Conservation (phyloP, 2,113 vertebrate species). For the Vombatus ursinus region DNA sequence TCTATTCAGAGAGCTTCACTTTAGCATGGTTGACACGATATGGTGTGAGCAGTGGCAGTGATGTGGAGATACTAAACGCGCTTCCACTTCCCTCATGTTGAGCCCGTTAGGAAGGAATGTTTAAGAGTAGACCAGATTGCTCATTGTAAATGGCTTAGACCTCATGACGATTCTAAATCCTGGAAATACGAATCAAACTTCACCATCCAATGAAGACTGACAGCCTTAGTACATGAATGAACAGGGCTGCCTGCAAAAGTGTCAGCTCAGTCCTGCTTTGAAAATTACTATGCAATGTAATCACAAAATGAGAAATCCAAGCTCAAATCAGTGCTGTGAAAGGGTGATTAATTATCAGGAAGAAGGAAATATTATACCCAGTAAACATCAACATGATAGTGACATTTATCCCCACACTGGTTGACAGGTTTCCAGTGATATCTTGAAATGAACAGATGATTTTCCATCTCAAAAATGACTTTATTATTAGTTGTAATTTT, state of each 20-base stretch:
- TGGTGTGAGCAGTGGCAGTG: not conserved
- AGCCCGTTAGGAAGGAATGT: not conserved
- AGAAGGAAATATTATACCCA: not conserved
- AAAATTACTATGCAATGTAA: constrained; percentile 50
- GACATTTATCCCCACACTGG: not conserved
- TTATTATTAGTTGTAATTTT: constrained; percentile 6
- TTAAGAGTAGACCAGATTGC: not conserved
- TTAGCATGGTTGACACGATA: not conserved
- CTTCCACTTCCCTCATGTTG: not conserved
- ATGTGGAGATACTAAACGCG: not conserved
- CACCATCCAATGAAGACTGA: not conserved
- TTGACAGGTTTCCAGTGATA: not conserved
- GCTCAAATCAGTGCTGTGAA: not conserved
- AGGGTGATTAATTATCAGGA: constrained; percentile 33
- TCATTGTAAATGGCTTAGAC: not conserved
- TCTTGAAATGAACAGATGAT: constrained; percentile 6
- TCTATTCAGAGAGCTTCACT: constrained; percentile 9
- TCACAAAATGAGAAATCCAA: constrained; percentile 32
- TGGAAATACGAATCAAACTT: constrained; percentile 26
- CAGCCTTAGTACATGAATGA: constrained; percentile 5
- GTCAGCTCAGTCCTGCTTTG: constrained; percentile 55
- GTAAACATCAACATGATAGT: not conserved
- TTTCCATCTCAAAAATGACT: not conserved
- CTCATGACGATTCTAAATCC: not conserved
- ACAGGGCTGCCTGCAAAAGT: not conserved